Conservation (phyloP, 2,797 vertebrate genomes). For the Poeciliopsis gracilis region DNA sequence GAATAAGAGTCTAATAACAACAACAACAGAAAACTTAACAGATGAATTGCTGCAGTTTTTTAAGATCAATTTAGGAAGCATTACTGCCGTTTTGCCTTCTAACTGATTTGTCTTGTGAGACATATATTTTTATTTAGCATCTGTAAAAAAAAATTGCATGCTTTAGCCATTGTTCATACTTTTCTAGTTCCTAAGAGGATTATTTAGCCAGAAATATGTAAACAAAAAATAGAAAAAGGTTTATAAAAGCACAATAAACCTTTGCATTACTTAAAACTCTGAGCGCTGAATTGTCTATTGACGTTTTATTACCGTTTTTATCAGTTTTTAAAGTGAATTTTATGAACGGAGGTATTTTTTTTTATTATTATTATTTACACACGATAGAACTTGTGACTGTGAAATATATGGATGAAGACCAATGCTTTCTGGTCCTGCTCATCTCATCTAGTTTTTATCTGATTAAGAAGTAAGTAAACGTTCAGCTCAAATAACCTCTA, state of each 20-base stretch:
- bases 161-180: background rate
- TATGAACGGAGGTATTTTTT: background rate
- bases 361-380: background rate
- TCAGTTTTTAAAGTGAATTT: background rate
- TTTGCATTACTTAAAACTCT: background rate
- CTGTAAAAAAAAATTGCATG: background rate
- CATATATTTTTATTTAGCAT: background rate
- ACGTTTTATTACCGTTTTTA: background rate
- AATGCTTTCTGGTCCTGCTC: background rate
- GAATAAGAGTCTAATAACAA: background rate
- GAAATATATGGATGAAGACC: background rate
- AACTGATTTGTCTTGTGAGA: background rate
- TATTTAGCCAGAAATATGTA: background rate
- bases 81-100: background rate
- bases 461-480: background rate
- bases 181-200: background rate
- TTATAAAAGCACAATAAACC: background rate
- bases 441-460: conserved; percentile 7
- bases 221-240: background rate
- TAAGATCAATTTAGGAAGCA: background rate
- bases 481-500: background rate
- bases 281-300: background rate
- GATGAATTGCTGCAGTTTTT: background rate
- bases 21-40: background rate
- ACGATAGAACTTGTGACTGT: background rate